phyloP scores from a whole-genome alignment of 2,797 vertebrate species.

The Melanotaenia parkinsoni region DNA sequence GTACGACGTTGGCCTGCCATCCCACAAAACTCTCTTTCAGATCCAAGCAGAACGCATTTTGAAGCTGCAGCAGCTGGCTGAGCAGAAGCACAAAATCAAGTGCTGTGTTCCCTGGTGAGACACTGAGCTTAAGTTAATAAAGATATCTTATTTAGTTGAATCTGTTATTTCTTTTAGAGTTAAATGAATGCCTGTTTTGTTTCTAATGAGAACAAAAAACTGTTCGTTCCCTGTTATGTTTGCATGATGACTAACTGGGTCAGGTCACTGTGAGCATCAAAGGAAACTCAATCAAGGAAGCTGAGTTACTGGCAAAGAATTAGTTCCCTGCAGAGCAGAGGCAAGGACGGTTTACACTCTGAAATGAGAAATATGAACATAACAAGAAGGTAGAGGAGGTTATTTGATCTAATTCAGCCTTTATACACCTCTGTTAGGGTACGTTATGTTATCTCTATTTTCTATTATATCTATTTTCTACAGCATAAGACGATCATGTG shows the following conservation, averaged over 20 bases:
- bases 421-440: neutral
- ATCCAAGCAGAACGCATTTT: slow-evolving; percentile 95
- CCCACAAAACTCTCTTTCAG: slow-evolving; percentile 97
- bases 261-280: slow-evolving; percentile 28
- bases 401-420: neutral
- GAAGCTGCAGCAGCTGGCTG: slow-evolving; percentile 90
- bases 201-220: slow-evolving; percentile 11
- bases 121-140: neutral
- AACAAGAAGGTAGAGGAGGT: slow-evolving; percentile 11
- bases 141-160: slow-evolving; percentile 1
- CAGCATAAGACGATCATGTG: fast-evolving
- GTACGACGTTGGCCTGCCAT: slow-evolving; percentile 94
- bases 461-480: neutral
- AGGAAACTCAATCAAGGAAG: slow-evolving; percentile 22
- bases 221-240: slow-evolving; percentile 11
- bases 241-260: slow-evolving; percentile 32
- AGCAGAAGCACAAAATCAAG: slow-evolving; percentile 81
- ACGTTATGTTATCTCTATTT: neutral
- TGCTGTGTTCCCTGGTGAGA: slow-evolving; percentile 94
- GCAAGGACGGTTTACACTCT: slow-evolving; percentile 10
- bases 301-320: slow-evolving; percentile 37
- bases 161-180: slow-evolving; percentile 5
- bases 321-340: slow-evolving; percentile 24
- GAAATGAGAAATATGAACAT: slow-evolving; percentile 9
- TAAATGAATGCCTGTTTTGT: neutral